A percentile compares a stretch with the other conserved stretches of the same genome.
These are phyloP conservation scores for Ploceus nigricollis DNA, from an alignment of 2,113 vertebrate species.

Conservation along the genomic window DNA sequence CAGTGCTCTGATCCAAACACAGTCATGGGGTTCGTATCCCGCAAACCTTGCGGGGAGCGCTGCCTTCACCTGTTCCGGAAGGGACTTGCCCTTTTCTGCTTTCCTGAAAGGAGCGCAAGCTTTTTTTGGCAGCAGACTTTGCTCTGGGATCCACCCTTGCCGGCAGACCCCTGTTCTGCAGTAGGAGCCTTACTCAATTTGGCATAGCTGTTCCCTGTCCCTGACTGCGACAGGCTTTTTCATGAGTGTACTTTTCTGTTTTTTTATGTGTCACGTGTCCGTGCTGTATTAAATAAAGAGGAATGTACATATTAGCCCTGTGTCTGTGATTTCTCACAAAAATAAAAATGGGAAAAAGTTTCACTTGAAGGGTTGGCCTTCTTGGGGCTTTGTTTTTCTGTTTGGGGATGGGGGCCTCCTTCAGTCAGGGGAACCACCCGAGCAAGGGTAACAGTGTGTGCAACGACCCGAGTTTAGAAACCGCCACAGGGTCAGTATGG, in stretches of 20 bases:
- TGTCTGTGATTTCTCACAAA: not conserved
- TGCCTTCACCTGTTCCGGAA: slow-evolving; percentile 12
- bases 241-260: slow-evolving; percentile 72
- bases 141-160: slow-evolving; percentile 60
- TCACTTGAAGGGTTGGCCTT: rapidly evolving
- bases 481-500: rapidly evolving
- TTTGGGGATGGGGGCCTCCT: rapidly evolving
- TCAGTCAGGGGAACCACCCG: not conserved
- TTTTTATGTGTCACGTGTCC: slow-evolving; percentile 73
- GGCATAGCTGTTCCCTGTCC: slow-evolving; percentile 70
- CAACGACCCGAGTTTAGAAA: too few species aligned
- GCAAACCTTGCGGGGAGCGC: not conserved
- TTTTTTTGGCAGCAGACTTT: slow-evolving; percentile 58
- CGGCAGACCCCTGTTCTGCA: slow-evolving; percentile 67
- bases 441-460: rapidly evolving
- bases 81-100: not conserved
- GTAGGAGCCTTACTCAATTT: slow-evolving; percentile 71
- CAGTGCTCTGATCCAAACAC: not conserved
- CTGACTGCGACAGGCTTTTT: slow-evolving; percentile 64
- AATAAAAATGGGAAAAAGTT: not conserved
- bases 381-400: not conserved
- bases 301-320: slow-evolving; percentile 71
- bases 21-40: not conserved
- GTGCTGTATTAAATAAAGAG: slow-evolving; percentile 82
- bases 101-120: not conserved